Base-by-base conservation (phyloP, 2,888 invertebrate genomes). In the Hemaris fuciformis region DNA sequence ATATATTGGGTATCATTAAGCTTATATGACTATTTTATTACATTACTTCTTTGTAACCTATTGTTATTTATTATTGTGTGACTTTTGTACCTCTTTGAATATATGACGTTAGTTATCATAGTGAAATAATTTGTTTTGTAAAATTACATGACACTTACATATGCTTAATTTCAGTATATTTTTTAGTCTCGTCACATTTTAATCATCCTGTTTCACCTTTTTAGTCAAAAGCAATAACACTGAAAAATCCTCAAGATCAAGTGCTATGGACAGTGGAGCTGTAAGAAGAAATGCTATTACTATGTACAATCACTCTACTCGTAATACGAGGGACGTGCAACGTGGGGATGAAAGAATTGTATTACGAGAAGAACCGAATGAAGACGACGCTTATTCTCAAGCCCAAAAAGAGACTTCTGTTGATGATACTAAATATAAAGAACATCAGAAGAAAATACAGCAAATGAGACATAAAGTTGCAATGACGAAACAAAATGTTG, bases 401-500 rank as follows among this genome's bases (percentile, higher is more conserved):
- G 91, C 91, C 1, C 73, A 86, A 64, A 87, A 76, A 70, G 88
- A 88, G 68, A 71, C 74, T 3, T 70, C 78, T 1, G 61, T 62
- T 31, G 64, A 67, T 7, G 63, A 73, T 8, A 48, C 59, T 3
- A 75, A 74, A 46, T 76, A 77, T 23, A 75, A 76, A 42, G 75
- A 81, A 20, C 74, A 77, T 22, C 73, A 77, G 15, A 85, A 77
- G 41, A 84, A 78, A 65, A 63, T 80, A n/a, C 80, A 83, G 60
- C 79, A 85, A 45, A 72, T 79, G 67, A 84, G 87, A 62, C 84
- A 76, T 64, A 90, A 81, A 76, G 76, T 91, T 57, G 91, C 91
- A 8, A 73, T 89, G 71, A 81, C 97, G 66, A 96, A 96, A 82
- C 93, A 98, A 71, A 93, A 96, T 77, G 84, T 91, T 48, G 91